phyloP scores from a whole-genome alignment of 2,797 vertebrate species.

The Epinephelus malabaricus region DNA sequence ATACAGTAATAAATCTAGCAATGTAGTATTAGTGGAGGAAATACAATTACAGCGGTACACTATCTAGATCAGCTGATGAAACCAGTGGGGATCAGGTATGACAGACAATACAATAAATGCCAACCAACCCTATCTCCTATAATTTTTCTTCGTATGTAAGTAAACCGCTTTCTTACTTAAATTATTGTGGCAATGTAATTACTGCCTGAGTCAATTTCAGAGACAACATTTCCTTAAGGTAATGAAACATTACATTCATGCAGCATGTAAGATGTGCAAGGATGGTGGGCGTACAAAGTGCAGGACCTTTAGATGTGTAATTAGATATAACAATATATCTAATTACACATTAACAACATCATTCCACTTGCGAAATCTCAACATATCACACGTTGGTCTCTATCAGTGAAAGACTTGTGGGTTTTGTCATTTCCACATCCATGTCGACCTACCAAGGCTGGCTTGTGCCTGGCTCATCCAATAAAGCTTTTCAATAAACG shows the following conservation, averaged over 20 bases:
- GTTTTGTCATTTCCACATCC: constrained; percentile 12
- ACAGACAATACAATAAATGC: neutral
- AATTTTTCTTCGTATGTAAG: no score
- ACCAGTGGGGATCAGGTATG: neutral
- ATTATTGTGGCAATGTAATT: no score
- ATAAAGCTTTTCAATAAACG: constrained; percentile 60
- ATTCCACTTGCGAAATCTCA: constrained; percentile 8
- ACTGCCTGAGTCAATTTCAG: no score
- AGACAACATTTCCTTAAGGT: no score
- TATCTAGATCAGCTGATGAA: neutral
- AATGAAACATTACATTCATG: no score
- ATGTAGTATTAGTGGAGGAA: neutral
- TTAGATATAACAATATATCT: neutral
- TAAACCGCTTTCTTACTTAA: no score
- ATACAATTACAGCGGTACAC: neutral
- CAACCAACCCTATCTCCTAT: no score
- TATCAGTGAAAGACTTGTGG: neutral
- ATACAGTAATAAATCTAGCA: constrained; percentile 1
- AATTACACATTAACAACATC: neutral
- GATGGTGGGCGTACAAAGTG: no score
- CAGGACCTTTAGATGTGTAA: no score
- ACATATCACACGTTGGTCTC: neutral
- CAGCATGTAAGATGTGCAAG: no score
- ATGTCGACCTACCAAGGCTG: neutral
- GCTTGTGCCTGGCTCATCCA: constrained; percentile 27